Percentiles rank a stretch among this genome's conserved stretches.
Evolutionary conservation across 2,888 invertebrate species (phyloP).

Genomic region (Sycophila texana): DNA sequence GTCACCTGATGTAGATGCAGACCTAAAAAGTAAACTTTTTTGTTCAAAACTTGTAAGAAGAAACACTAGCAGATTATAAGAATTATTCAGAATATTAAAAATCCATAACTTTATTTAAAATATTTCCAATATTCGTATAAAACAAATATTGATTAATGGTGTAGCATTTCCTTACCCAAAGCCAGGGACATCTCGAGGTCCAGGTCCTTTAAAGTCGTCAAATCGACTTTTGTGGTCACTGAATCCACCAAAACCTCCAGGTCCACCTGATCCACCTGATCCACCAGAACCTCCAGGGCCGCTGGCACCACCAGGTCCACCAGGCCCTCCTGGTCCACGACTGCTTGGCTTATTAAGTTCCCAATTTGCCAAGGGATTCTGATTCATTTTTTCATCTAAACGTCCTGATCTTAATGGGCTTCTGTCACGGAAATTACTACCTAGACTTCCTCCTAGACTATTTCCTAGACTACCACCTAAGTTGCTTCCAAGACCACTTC

Average conservation of each 20-base stretch:
- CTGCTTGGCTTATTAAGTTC: constrained; percentile 58
- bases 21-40: constrained; percentile 44
- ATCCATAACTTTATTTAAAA: neutral
- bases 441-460: constrained; percentile 46
- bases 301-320: constrained; percentile 35
- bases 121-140: neutral
- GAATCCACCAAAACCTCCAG: constrained; percentile 59
- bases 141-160: neutral
- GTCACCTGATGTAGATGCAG: constrained; percentile 60
- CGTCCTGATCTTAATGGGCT: constrained; percentile 68
- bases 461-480: constrained; percentile 31
- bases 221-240: constrained; percentile 67
- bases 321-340: neutral
- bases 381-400: constrained; percentile 56
- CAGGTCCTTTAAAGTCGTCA: constrained; percentile 68
- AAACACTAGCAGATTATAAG: too few relatives aligned
- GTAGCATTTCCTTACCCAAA: constrained; percentile 66
- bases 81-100: too few relatives aligned
- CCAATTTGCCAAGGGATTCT: constrained; percentile 45
- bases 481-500: constrained; percentile 36
- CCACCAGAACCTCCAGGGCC: constrained; percentile 36
- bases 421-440: constrained; percentile 70
- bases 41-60: too few relatives aligned
- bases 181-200: constrained; percentile 61
- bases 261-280: constrained; percentile 49